Evolutionary conservation across 2,888 invertebrate genomes (phyloP), one percentile per base, ranked within the genome.

Genomic region (Coecobrya sp.): DNA sequence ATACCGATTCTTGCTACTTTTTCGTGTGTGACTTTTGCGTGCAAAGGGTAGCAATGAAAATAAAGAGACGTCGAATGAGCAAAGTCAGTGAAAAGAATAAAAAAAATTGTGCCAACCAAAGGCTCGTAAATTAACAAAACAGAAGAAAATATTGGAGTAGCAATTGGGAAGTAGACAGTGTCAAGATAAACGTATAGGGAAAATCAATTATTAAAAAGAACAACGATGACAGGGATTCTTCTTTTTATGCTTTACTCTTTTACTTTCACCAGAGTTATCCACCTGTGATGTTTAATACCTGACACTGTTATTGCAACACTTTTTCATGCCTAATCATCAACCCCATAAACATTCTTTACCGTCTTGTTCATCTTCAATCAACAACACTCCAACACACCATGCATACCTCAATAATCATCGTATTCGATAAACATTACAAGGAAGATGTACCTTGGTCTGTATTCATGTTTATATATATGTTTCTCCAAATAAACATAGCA

Each of bases 51-150:
- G 65, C 19, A 59, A 59, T 36, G 36, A 19, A 65, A 22, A 65
- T 4, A 52, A 16, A 52, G 52, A 52, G 52, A 52, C 52, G 19
- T 13, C 13, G 62, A 25, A 62, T 13, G 36, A 62, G 62, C 62
- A 25, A 22, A 62, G 25, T 10, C 11, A 19, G 36, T 36, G 36
- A 36, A 73, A 73, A 27, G 36, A 73, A 73, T 73, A 36, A 36
- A n/a, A 36, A 36, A n/a, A 36, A 19, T 73, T 68, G 36, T 36
- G 16, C 0, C 73, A 73, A 19, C 30, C 10, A 73, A 73, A 11
- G 73, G 30, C 42, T 16, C 30, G 30, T 30, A 42, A 19, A 73
- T 73, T 73, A 73, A 73, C 36, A 73, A 36, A 36, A n/a, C 36
- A 73, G n/a, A 19, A 36, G 19, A 27, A 73, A 73, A 42, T 42